Evolutionary conservation across 1,140 invertebrate species (phyloP).

Genomic region (Drosophila funebris): DNA sequence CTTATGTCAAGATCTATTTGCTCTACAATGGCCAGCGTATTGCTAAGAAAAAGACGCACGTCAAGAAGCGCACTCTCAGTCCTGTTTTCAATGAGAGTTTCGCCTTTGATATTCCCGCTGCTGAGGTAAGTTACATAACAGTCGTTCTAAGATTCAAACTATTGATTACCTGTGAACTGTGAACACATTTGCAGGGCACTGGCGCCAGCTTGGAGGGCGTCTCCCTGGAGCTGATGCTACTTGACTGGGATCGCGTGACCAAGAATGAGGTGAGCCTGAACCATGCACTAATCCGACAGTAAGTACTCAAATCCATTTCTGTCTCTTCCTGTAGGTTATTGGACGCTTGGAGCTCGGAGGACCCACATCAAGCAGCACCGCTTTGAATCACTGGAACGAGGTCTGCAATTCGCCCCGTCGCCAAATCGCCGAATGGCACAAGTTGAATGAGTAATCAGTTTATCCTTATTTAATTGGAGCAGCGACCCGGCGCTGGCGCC

Average conservation of each 20-base stretch:
- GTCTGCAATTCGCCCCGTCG: conserved; percentile 97
- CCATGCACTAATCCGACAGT: background rate
- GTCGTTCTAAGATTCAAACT: background rate
- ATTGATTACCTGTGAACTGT: background rate
- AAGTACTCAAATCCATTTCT: background rate
- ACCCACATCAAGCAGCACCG: conserved; percentile 89
- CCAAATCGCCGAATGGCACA: conserved; percentile 99
- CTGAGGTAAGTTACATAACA: conserved; percentile 73
- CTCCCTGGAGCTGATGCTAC: conserved; percentile 95
- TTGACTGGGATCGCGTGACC: conserved; percentile 98
- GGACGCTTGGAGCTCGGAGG: conserved; percentile 96
- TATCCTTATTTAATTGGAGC: conserved; percentile 5
- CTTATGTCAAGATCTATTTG: conserved; percentile 98
- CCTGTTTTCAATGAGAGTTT: conserved; percentile 99
- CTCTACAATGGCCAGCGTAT: conserved; percentile 98
- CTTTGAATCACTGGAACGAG: conserved; percentile 97
- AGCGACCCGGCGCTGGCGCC: conserved; percentile 61
- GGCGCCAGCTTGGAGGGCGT: conserved; percentile 94
- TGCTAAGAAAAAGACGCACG: conserved; percentile 99
- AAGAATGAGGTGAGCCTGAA: conserved; percentile 94
- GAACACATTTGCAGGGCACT: conserved; percentile 81
- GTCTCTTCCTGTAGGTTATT: conserved; percentile 89
- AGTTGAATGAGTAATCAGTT: conserved; percentile 92
- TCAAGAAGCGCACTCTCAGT: conserved; percentile 98
- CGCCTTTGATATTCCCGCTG: conserved; percentile 91